phyloP scores from a whole-genome alignment of 64 coral and sea anemone species.

The Astreopora myriophthalma region DNA sequence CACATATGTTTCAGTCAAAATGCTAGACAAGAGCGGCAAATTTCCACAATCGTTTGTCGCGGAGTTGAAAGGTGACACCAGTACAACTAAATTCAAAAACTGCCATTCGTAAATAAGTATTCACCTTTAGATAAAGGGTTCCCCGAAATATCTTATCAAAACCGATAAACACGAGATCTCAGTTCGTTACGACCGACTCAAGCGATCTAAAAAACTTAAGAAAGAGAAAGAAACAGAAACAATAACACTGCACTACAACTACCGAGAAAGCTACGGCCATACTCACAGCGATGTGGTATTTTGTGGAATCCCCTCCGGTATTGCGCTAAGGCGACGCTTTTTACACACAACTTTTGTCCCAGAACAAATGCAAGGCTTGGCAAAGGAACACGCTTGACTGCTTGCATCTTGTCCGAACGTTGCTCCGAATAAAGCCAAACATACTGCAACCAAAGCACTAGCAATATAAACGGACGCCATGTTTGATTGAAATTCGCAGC shows the following conservation, averaged over 20 bases:
- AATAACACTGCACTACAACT: not conserved
- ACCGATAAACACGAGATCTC: slow-evolving; percentile 53
- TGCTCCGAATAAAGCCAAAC: slow-evolving; percentile 46
- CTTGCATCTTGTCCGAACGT: slow-evolving; percentile 1
- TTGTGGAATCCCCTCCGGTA: slow-evolving; percentile 66
- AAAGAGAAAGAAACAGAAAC: not conserved
- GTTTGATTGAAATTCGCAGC: slow-evolving; percentile 65
- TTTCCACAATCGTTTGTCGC: not conserved
- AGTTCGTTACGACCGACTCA: slow-evolving; percentile 28
- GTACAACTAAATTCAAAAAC: slow-evolving; percentile 7
- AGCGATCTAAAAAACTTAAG: not conserved
- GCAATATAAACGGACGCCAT: slow-evolving; percentile 57
- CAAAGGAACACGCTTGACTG: slow-evolving; percentile 10
- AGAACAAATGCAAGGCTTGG: slow-evolving; percentile 54
- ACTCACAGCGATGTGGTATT: slow-evolving; percentile 60
- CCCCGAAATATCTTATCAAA: slow-evolving; percentile 54
- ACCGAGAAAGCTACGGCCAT: not conserved
- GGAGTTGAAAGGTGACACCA: slow-evolving; percentile 44
- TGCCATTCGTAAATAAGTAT: slow-evolving; percentile 35
- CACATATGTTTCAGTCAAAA: not conserved
- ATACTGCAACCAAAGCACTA: slow-evolving; percentile 26
- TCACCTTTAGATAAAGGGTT: slow-evolving; percentile 54
- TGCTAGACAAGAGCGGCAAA: not conserved
- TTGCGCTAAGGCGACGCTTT: not conserved
- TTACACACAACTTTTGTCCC: slow-evolving; percentile 41